Evolutionary conservation across 2,888 invertebrate genomes (phyloP).

Genomic region (Alloplasta piceator): DNA sequence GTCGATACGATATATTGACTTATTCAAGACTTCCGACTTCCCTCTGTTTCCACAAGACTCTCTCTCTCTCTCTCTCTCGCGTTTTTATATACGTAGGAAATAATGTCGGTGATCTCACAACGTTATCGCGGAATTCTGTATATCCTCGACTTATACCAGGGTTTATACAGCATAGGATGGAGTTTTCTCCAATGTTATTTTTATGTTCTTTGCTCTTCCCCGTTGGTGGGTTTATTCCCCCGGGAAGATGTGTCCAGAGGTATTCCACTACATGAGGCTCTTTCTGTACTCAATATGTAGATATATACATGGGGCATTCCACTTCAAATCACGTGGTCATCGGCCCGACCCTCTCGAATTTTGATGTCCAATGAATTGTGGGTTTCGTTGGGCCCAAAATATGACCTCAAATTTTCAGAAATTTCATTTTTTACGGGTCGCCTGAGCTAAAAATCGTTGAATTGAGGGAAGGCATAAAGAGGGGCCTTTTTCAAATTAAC

Average conservation of each 20-base stretch:
- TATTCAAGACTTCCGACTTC: slow-evolving; percentile 42
- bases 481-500: too few relatives aligned
- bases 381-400: too few relatives aligned
- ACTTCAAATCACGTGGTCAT: too few relatives aligned
- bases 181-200: slow-evolving; percentile 53
- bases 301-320: not conserved
- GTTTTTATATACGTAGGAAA: slow-evolving; percentile 19
- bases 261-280: slow-evolving; percentile 41
- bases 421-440: too few relatives aligned
- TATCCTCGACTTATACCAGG: slow-evolving; percentile 34
- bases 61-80: slow-evolving; percentile 7
- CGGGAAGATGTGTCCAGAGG: slow-evolving; percentile 56
- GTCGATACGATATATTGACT: slow-evolving; percentile 53
- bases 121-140: slow-evolving; percentile 50
- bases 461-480: too few relatives aligned
- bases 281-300: slow-evolving; percentile 33
- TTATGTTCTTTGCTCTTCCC: slow-evolving; percentile 32
- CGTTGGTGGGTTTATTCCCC: slow-evolving; percentile 47
- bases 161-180: slow-evolving; percentile 12
- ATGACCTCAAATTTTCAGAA: too few relatives aligned
- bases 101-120: slow-evolving; percentile 44
- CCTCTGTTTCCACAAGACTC: slow-evolving; percentile 6
- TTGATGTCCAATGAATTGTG: too few relatives aligned
- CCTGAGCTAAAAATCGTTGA: too few relatives aligned
- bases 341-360: too few relatives aligned